phyloP scores from a whole-genome alignment of 2,113 vertebrate species.

The Laterallus jamaicensis region DNA sequence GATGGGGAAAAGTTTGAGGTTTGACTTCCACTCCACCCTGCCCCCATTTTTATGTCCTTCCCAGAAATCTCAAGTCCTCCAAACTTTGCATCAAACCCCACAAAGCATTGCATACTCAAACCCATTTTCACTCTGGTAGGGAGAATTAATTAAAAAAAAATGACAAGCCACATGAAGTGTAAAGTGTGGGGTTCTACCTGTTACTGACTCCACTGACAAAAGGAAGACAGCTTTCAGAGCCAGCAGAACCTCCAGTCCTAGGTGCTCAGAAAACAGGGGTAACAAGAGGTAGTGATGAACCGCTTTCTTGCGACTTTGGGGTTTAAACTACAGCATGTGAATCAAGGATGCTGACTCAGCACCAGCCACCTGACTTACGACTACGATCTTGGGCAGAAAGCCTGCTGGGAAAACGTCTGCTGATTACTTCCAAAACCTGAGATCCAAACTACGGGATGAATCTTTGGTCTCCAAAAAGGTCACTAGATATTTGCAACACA shows the following conservation, averaged over 20 bases:
- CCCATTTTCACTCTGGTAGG: background rate
- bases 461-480: constrained; percentile 49
- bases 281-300: background rate
- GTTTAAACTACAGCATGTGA: background rate
- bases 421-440: background rate
- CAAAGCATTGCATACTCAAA: background rate
- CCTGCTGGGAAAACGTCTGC: background rate
- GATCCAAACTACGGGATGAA: constrained; percentile 9
- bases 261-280: background rate
- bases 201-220: background rate
- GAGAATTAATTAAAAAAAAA: background rate
- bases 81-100: background rate
- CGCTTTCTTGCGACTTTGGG: background rate
- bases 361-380: background rate
- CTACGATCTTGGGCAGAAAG: background rate
- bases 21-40: background rate
- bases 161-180: accelerated
- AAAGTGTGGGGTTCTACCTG: background rate
- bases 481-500: constrained; percentile 59
- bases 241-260: background rate
- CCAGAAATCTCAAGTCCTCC: background rate
- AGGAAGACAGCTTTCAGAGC: background rate
- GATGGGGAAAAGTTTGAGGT: accelerated
- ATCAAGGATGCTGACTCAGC: background rate
- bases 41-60: background rate